Conservation (phyloP, 2,888 invertebrate species). For the Apomyelois bistriatella region DNA sequence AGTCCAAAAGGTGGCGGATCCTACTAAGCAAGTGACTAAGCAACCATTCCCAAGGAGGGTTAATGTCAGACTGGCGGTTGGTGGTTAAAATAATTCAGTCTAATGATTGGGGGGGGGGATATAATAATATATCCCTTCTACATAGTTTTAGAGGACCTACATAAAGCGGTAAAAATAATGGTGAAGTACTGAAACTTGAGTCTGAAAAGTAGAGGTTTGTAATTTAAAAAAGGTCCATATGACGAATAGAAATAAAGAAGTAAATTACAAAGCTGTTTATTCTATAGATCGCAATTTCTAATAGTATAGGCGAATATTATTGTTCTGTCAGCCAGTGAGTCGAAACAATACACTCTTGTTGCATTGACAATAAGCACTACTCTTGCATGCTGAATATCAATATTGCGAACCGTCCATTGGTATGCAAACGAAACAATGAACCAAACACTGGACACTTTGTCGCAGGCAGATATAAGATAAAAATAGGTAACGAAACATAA, state of each 20-base stretch:
- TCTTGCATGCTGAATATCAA: not conserved
- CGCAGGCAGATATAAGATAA: not conserved
- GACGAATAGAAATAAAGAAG: not conserved
- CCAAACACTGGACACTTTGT: conserved; percentile 9
- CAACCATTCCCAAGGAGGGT: too few relatives aligned
- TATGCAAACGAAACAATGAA: conserved; percentile 9
- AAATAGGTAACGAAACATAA: not conserved
- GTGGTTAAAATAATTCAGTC: too few relatives aligned
- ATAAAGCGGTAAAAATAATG: too few relatives aligned
- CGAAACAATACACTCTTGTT: conserved; percentile 4
- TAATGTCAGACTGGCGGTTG: too few relatives aligned
- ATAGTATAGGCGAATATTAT: conserved; percentile 5
- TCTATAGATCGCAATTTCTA: not conserved
- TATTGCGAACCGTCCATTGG: conserved; percentile 7
- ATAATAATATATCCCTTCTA: too few relatives aligned
- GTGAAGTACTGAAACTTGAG: too few relatives aligned
- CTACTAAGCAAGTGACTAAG: too few relatives aligned
- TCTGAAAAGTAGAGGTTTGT: too few relatives aligned
- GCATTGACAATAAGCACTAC: not conserved
- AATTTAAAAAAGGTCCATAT: too few relatives aligned
- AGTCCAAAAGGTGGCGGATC: too few relatives aligned
- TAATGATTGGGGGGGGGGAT: too few relatives aligned
- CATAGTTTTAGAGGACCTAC: too few relatives aligned
- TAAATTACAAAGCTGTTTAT: not conserved
- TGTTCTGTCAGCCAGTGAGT: conserved; percentile 1